phyloP scores from a whole-genome alignment of 2,797 vertebrate genomes.

The Chloroceryle amazona region DNA sequence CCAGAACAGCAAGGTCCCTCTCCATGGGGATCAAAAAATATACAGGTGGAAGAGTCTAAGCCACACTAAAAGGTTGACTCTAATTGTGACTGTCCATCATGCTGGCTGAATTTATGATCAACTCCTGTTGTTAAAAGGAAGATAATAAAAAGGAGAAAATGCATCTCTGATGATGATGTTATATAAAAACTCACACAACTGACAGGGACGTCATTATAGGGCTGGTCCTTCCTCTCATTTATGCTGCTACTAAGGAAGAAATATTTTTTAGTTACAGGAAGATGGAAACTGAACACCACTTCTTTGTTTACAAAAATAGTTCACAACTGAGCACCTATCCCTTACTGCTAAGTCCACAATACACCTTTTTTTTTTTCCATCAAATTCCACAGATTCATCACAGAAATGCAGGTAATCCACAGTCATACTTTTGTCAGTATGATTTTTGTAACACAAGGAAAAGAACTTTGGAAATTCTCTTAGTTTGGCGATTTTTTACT shows the following conservation, averaged over 20 bases:
- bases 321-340: background rate
- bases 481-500: background rate
- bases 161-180: background rate
- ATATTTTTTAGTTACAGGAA: background rate
- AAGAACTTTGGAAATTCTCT: background rate
- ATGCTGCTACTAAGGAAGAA: background rate
- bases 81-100: accelerated
- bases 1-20: too few relatives aligned
- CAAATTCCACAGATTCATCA: background rate
- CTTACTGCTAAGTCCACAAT: background rate
- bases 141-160: background rate
- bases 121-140: background rate
- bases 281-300: background rate
- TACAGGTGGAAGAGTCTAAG: background rate
- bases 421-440: background rate
- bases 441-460: background rate
- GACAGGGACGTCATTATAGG: background rate
- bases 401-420: background rate
- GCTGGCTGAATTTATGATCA: background rate
- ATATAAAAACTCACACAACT: accelerated
- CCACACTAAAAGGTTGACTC: background rate
- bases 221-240: background rate
- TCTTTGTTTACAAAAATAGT: background rate
- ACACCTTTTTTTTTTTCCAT: background rate
- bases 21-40: background rate